Conservation (phyloP, 92 coral and sea anemone genomes). For the Zoanthus solanderi region DNA sequence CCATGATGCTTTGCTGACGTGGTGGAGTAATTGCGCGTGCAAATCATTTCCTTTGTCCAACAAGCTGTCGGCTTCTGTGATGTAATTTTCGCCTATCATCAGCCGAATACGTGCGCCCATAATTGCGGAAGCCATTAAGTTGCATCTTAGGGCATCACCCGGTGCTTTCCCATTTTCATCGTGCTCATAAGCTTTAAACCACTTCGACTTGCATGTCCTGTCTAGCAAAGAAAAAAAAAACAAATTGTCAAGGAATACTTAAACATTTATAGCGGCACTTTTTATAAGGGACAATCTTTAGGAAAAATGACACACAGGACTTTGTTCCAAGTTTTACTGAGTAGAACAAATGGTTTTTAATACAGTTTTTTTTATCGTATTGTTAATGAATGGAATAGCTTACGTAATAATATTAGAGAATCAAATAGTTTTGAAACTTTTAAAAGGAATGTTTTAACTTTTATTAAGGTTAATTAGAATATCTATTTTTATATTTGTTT, state of each 20-base stretch:
- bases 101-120: constrained; percentile 85
- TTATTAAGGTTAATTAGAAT: too few relatives aligned
- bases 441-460: too few relatives aligned
- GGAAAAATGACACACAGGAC: too few relatives aligned
- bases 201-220: constrained; percentile 31
- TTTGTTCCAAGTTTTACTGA: too few relatives aligned
- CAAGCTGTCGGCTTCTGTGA: constrained; percentile 77
- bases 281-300: too few relatives aligned
- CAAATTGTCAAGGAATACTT: neutral
- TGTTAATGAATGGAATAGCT: too few relatives aligned
- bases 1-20: constrained; percentile 86
- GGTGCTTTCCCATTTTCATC: constrained; percentile 63
- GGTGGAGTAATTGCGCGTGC: constrained; percentile 79
- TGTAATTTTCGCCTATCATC: constrained; percentile 34
- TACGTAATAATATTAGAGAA: too few relatives aligned
- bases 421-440: too few relatives aligned
- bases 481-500: too few relatives aligned
- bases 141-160: constrained; percentile 59
- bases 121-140: constrained; percentile 74
- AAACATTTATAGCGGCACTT: too few relatives aligned
- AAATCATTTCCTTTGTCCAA: constrained; percentile 65
- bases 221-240: neutral
- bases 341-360: too few relatives aligned
- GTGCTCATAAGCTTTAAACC: constrained; percentile 75
- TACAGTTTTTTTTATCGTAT: too few relatives aligned